Conservation (phyloP, 2,797 vertebrate species). For the Antennarius maculatus region DNA sequence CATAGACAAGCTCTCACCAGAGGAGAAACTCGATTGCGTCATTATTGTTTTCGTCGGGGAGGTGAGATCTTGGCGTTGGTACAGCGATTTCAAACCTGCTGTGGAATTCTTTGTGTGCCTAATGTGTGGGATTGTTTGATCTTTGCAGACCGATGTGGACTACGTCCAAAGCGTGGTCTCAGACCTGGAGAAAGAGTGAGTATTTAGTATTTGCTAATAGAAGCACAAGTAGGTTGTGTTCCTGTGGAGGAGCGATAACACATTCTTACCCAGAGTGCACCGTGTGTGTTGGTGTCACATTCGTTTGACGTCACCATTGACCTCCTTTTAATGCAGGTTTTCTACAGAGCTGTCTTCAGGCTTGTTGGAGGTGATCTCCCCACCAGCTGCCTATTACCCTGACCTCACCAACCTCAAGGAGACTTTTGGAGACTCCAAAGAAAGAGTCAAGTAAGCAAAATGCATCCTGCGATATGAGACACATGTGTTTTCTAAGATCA, state of each 20-base stretch:
- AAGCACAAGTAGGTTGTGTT: not conserved
- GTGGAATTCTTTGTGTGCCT: constrained; percentile 7
- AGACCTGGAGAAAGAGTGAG: constrained; percentile 95
- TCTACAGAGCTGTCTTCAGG: constrained; percentile 93
- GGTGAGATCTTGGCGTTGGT: constrained; percentile 80
- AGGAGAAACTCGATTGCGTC: constrained; percentile 96
- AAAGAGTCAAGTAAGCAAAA: constrained; percentile 90
- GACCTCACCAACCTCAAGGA: constrained; percentile 94
- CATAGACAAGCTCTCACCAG: constrained; percentile 94
- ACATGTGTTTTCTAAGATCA: constrained; percentile 2
- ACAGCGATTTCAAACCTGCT: not conserved
- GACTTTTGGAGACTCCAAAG: constrained; percentile 97
- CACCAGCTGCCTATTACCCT: constrained; percentile 93
- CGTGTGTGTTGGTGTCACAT: not conserved
- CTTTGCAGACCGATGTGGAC: constrained; percentile 88
- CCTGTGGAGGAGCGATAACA: not conserved
- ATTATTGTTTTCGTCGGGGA: constrained; percentile 98
- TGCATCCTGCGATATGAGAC: not conserved
- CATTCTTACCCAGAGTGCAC: not conserved
- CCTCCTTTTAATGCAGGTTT: constrained; percentile 81
- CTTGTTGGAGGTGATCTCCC: constrained; percentile 95
- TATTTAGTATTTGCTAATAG: constrained; percentile 12
- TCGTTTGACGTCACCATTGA: not conserved
- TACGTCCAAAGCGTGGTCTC: constrained; percentile 91
- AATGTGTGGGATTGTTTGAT: constrained; percentile 12